Evolutionary conservation across 2,888 invertebrate genomes (phyloP), one percentile per base, ranked within the genome.

Genomic region (Noctua janthe): DNA sequence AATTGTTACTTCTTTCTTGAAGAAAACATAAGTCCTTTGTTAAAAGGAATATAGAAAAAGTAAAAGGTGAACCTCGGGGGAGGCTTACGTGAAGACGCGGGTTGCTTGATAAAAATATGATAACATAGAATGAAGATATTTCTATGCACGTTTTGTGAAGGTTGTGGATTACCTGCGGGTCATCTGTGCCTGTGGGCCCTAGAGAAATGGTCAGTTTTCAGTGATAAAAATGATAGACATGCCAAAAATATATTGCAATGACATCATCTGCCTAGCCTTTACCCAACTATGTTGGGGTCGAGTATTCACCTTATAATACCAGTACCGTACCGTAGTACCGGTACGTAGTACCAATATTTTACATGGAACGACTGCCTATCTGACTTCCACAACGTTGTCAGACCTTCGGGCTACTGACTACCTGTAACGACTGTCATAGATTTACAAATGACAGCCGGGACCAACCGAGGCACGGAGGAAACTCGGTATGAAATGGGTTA

Each of bases 21-120:
- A 82, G 75, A 71, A 74, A 85, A 76, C 47, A 59, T 70, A 72
- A 82, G 64, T 54, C 72, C 69, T 86, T 72, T 70, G 64, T 82
- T 66, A 64, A 73, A 47, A 83, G 39, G 47, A 54, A 23, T 43
- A 47, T 39, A 39, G 39, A 39, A 3, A n/a, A 81, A 43, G 54
- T 35, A n/a, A 59, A 82, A 72, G 70, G 47, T 56, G 29, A 71
- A 15, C 49, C 86, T 66, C 77, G 5, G n/a, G 85, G 76, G 83
- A 86, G 47, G 54, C 66, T 84, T 71, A 69, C 23, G 72, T 20
- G 35, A 5, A 71, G 71, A 81, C 54, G 15, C 23, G 71, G 75
- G 62, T 56, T 54, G 39, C 62, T 62, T 67, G 29, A 74, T 62
- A 39, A 71, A 66, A 74, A 74, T 66, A 74, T 71, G 51, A 75